These are phyloP conservation scores for Clivina fossor DNA, from an alignment of 2,888 invertebrate species.

Conservation along the genomic window DNA sequence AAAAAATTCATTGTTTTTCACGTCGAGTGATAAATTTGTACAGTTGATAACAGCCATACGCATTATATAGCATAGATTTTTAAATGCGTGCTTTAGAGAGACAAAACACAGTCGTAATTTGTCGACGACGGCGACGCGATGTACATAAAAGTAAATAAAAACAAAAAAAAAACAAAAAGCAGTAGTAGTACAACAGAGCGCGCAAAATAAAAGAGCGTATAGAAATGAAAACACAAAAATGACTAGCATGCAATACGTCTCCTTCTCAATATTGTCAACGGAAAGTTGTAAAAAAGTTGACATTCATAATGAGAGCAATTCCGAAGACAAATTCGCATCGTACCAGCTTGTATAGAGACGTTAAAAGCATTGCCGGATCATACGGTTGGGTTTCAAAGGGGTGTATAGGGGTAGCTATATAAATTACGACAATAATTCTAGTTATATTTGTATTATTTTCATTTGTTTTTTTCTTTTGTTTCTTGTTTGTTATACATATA, in stretches of 20 bases:
- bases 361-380: conserved; percentile 18
- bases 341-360: conserved; percentile 12
- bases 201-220: conserved; percentile 18
- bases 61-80: too few relatives aligned
- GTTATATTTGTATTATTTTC: too few relatives aligned
- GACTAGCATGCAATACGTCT: conserved; percentile 3
- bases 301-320: conserved; percentile 23
- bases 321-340: conserved; percentile 23
- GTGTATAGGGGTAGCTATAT: too few relatives aligned
- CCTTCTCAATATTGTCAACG: conserved; percentile 27
- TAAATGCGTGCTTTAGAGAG: too few relatives aligned
- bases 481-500: too few relatives aligned
- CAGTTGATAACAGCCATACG: not conserved
- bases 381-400: not conserved
- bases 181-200: too few relatives aligned
- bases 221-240: conserved; percentile 10
- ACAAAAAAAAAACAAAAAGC: too few relatives aligned
- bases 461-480: too few relatives aligned
- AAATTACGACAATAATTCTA: too few relatives aligned
- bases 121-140: too few relatives aligned
- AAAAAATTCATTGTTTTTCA: conserved; percentile 4
- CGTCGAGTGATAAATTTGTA: conserved; percentile 1
- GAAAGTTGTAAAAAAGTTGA: conserved; percentile 16
- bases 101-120: too few relatives aligned
- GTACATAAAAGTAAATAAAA: too few relatives aligned